Conservation (phyloP, 2,797 vertebrate genomes). For the Bucorvus abyssinicus region DNA sequence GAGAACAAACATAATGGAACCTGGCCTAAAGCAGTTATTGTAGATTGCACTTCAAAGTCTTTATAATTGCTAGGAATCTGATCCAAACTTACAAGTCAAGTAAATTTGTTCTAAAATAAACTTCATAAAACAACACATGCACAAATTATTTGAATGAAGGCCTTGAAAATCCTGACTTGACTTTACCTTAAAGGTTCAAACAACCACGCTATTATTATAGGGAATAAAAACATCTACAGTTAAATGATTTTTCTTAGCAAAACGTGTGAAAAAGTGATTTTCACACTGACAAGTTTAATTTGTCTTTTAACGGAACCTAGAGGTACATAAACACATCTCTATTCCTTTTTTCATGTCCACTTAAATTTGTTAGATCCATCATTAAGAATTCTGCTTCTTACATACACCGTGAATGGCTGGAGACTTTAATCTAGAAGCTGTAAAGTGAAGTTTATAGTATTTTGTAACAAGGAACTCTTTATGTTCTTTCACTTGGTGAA, state of each 20-base stretch:
- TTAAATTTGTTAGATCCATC: neutral
- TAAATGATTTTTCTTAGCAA: neutral
- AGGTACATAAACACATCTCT: neutral
- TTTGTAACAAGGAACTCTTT: neutral
- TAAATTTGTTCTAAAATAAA: neutral
- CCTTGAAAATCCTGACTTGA: neutral
- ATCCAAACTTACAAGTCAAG: neutral
- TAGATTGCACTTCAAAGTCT: neutral
- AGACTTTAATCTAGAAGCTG: neutral
- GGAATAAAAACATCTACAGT: neutral
- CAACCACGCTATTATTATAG: neutral
- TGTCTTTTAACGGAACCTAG: neutral
- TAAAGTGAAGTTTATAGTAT: neutral
- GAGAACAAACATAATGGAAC: neutral
- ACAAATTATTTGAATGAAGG: neutral
- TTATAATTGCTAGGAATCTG: neutral
- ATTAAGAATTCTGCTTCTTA: neutral
- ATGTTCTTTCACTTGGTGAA: neutral
- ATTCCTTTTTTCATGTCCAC: neutral
- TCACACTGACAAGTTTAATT: neutral
- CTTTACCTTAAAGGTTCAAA: neutral
- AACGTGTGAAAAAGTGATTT: neutral
- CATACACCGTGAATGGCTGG: accelerated
- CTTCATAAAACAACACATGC: neutral
- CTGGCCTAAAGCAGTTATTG: neutral